Evolutionary conservation across 2,797 vertebrate species (phyloP), one percentile per base, ranked within the genome.

Genomic region (Oryzias sinensis): DNA sequence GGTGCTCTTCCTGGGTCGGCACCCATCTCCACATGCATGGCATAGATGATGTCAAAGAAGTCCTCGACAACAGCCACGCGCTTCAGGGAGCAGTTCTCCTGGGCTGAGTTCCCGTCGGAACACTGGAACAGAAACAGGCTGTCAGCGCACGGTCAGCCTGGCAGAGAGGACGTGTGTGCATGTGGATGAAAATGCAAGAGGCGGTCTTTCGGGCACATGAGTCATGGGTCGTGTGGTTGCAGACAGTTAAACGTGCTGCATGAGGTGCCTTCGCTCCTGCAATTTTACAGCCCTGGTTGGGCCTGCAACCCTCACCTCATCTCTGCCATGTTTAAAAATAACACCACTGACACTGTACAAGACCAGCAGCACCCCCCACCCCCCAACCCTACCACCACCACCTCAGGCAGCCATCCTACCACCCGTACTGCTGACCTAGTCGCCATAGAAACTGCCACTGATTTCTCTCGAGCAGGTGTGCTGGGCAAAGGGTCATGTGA

Each of bases 31-130:
- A 98, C 96, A 59, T 98, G 96, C 96, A 98, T 98, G 67, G 96
- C 97, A 79, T 98, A 98, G 87, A 98, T 98, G 92, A 98, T 98
- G 93, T 98, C 96, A 72, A 97, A 98, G 93, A 98, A 98, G 89
- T 98, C 96, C 87, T 98, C 96, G 66, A 98, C 96, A 87, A 98
- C 96, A 0, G 96, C 96, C 14, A 98, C 96, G 1, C 96, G 94
- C 90, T 98, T 98, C 89, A 98, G 93, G 85, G 95, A 94, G 72
- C 94, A 95, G 89, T 94, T 95, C 89, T 96, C 96, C 14, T 95
- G 95, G 84, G 94, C 88, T 54, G 94, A 93, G 81, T 94, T 93
- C 63, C 94, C 95, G 83, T 98, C 96, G 15, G 91, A 83, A 80
- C 91, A 92, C 92, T 93, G 84, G 56, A 84, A 85, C 67, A 74